Base-by-base conservation (phyloP, 2,797 vertebrate genomes). In the Gallinago stenura region DNA sequence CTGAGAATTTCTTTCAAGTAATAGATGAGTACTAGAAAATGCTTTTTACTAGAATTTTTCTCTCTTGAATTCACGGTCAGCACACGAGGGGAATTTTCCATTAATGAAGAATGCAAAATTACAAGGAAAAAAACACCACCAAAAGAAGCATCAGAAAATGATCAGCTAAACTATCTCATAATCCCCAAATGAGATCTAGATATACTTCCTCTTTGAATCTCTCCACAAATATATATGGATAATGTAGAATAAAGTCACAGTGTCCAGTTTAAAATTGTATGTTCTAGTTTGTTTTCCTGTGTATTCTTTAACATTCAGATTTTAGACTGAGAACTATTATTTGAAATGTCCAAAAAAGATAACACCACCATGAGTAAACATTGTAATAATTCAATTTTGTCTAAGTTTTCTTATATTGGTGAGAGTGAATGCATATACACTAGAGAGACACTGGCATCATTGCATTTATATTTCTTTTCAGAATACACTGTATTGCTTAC, bases 381-480 rank as follows among this genome's bases (percentile, higher is more conserved):
- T 16, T 51, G 46, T 13, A 87, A 51, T 31, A 72, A 84, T 77
- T 75, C 8, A 39, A 30, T 78, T 88, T 77, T 21, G 28, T 21
- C 1, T 57, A 56, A 48, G 12, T 62, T 91, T 91, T 87, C n/a
- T 72, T 62, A 8, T 20, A 33, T 24, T 3, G 2, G 13, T 30
- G 12, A 79, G 33, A 82, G 30, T 20, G 18, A 25, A 43, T 69
- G 41, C 6, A 61, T 18, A 61, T 13, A 72, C 46, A 51, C 25
- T 37, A 57, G 45, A 24, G 72, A 85, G 45, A 26, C 45, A 81
- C 69, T 51, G 58, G 37, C 20, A 65, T 9, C 75, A 21, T 15
- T 91, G 21, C 62, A 75, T 61, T 61, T 83, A n/a, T 77, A 21
- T 24, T 87, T 93, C 41, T 69, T 91, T 90, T 76, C 80, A 88